Base-by-base conservation (phyloP, 2,797 vertebrate genomes). In the Sebastes hubbsi region DNA sequence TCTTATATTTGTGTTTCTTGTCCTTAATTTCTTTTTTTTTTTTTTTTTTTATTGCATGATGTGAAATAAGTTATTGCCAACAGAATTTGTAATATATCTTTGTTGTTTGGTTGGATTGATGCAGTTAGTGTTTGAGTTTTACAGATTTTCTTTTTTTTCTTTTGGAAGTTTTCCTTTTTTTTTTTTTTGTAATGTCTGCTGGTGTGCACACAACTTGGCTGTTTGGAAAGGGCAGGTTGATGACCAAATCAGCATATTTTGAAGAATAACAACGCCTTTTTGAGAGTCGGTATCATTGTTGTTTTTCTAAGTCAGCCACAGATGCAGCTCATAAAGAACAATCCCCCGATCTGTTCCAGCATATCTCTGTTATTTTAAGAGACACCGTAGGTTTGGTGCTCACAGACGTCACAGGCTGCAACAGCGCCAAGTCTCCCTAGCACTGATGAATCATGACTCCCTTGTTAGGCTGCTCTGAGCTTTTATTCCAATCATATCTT, bases 51-150 rank as follows among this genome's bases (percentile, higher is more conserved):
- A 97, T 97, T 98, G 98, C 97, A 99, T 99, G 97, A 95, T 97
- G 95, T 97, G 96, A 97, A 96, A 96, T 99, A 99, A 99, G 96
- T 99, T 99, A 99, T 99, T 99, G 97, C 97, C 98, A 95, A 97
- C 97, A 97, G 95, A 97, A 97, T 97, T 97, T 98, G 97, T 98
- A 97, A 97, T 97, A 97, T 98, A 97, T 97, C 96, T 96, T 97
- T 96, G 96, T 96, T 96, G 95, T 96, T 96, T 95, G 96, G 94
- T 95, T 96, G 95, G 96, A 96, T 95, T 96, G 96, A 96, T 95
- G 96, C 96, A 96, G 96, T 97, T 96, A 95, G 91, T 94, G 95
- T 97, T 96, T 93, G 79, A 73, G 70, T 96, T 97, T 97, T 95
- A 96, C 95, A 93, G 54, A 93, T 58, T 25, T 56, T 72, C 49